These are phyloP conservation scores for Lophochroa leadbeateri DNA, from an alignment of 2,113 vertebrate genomes.

Conservation along the genomic window DNA sequence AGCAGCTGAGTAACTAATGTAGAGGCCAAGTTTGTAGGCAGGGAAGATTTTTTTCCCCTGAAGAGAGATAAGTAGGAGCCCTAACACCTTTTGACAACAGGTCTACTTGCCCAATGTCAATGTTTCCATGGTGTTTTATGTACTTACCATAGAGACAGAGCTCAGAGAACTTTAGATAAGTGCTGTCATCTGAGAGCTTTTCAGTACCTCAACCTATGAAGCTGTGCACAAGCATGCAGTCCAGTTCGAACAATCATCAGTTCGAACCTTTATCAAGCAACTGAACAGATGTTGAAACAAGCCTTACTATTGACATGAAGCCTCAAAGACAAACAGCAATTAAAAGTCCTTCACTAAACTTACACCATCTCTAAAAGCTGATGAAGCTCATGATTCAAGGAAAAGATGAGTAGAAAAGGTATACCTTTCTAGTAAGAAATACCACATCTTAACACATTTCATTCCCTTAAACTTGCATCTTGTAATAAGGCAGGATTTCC, in stretches of 20 bases:
- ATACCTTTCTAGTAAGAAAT: background rate
- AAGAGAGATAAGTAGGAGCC: background rate
- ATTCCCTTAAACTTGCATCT: background rate
- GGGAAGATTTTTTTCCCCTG: background rate
- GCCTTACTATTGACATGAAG: background rate
- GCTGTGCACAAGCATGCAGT: background rate
- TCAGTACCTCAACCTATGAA: background rate
- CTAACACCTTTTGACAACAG: conserved; percentile 47
- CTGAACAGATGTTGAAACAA: background rate
- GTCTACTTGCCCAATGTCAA: background rate
- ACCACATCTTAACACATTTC: accelerated
- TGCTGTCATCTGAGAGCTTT: background rate
- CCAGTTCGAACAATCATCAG: background rate
- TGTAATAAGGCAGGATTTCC: background rate
- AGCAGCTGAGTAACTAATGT: conserved; percentile 54
- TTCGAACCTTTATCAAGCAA: background rate
- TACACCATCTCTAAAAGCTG: background rate
- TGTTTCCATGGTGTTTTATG: conserved; percentile 12
- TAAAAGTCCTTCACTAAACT: background rate
- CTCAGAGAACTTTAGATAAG: background rate
- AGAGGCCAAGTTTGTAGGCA: conserved; percentile 2
- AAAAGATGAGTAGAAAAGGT: background rate
- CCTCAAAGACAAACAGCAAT: background rate
- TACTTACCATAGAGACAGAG: background rate
- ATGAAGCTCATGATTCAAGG: background rate